Base-by-base conservation (phyloP, 1,140 invertebrate species). In the Colletes latitarsis region DNA sequence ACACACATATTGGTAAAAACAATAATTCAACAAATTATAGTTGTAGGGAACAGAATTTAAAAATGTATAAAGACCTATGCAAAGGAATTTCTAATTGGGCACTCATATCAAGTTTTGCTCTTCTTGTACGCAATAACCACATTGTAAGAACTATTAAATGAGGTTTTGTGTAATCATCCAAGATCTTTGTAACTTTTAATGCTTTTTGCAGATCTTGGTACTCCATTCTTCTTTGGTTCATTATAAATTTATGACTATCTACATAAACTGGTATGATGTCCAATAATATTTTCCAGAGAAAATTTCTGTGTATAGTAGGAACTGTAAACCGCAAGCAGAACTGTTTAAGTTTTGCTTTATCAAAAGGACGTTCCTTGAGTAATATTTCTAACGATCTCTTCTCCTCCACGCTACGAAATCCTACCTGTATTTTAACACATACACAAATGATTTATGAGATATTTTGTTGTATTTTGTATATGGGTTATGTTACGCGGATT, bases 351-450 rank as follows among this genome's bases (percentile, higher is more conserved):
- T 98, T 98, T 8, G 94, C 94, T 88, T 95, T 95, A 90, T 98
- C 97, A 86, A 97, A 94, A 15, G 97, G 96, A 90, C 96, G 96
- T 83, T 98, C 98, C 90, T 98, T 97, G 76, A 98, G 93, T 8
- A 99, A 93, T 90, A 98, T 98, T 94, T 98, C 97, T n/a, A 98
- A 92, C 0, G 97, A 98, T 92, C 97, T 98, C 91, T 98, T 98
- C 91, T 98, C 98, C 92, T 98, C 98, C 0, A 98, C 97, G 84
- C 96, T 97, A 71, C 96, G 95, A 93, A 97, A 98, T 70, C 97
- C 98, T 62, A 98, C 97, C 94, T 95, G 41, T 81, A 77, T 64
- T 68, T 76, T 67, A 64, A 21, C 0, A 41, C 14, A 52, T 12
- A 66, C 39, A 19, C 62, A 3, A n/a, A 30, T 30, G 5, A 30